Evolutionary conservation across 2,113 vertebrate species (phyloP).

Genomic region (Gallinago media): DNA sequence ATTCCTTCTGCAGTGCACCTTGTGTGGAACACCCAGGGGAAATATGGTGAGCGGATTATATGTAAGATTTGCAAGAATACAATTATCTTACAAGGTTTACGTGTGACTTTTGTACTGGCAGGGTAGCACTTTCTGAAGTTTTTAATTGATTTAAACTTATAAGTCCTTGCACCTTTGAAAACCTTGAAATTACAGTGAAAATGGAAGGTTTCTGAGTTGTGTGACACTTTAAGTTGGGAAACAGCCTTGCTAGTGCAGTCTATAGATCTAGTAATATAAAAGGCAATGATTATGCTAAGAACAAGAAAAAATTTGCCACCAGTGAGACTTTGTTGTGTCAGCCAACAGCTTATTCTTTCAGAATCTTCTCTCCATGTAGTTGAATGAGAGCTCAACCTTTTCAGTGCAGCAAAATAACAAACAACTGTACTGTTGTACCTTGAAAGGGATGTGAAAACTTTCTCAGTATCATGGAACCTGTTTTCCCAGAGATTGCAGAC

Average conservation of each 20-base stretch:
- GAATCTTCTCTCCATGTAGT: neutral
- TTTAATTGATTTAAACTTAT: neutral
- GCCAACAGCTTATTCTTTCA: neutral
- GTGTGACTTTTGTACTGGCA: neutral
- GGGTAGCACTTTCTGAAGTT: neutral
- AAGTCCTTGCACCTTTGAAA: neutral
- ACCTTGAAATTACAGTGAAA: neutral
- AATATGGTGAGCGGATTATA: neutral
- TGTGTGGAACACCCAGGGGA: neutral
- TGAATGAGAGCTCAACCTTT: neutral
- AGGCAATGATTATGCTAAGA: neutral
- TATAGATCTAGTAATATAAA: neutral
- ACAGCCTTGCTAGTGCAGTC: neutral
- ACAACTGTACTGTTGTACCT: neutral
- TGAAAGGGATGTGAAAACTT: neutral
- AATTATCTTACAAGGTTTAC: neutral
- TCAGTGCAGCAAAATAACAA: neutral
- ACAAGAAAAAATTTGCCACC: neutral
- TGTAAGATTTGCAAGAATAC: neutral
- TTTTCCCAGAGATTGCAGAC: neutral
- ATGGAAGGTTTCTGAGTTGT: neutral
- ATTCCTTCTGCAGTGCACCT: rapidly evolving
- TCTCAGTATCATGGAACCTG: neutral
- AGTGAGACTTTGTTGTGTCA: neutral
- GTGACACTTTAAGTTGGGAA: neutral